These are phyloP conservation scores for Epinotia nisella DNA, from an alignment of 2,888 invertebrate genomes.

Conservation along the genomic window DNA sequence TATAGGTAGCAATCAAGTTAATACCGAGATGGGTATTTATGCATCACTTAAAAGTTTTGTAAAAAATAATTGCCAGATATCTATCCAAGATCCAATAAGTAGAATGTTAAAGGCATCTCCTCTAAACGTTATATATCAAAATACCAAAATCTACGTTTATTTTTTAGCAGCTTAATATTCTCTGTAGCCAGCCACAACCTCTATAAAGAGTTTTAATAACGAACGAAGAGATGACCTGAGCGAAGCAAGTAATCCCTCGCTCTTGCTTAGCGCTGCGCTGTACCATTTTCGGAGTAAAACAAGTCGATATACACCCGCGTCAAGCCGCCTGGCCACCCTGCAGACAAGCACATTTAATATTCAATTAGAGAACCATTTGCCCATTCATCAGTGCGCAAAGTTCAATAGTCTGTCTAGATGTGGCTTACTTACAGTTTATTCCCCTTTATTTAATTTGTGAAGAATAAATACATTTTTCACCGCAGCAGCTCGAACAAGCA, in stretches of 20 bases:
- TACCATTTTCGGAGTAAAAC: conserved; percentile 55
- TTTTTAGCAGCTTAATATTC: conserved; percentile 35
- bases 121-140: neutral
- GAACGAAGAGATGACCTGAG: conserved; percentile 36
- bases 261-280: conserved; percentile 49
- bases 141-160: neutral
- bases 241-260: conserved; percentile 45
- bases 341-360: conserved; percentile 71
- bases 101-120: neutral
- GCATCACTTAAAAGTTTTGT: no score
- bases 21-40: no score
- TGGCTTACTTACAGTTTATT: neutral
- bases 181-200: conserved; percentile 30
- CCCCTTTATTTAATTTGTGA: neutral
- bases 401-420: conserved; percentile 19
- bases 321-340: conserved; percentile 55
- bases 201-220: conserved; percentile 43
- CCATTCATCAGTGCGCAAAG: conserved; percentile 62
- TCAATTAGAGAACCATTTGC: conserved; percentile 71
- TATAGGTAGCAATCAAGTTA: no score
- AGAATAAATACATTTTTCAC: neutral
- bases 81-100: no score
- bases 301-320: conserved; percentile 61
- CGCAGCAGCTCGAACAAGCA: no score
- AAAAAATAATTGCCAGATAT: no score